Conservation (phyloP, 2,797 vertebrate species). For the Cyclopterus lumpus region DNA sequence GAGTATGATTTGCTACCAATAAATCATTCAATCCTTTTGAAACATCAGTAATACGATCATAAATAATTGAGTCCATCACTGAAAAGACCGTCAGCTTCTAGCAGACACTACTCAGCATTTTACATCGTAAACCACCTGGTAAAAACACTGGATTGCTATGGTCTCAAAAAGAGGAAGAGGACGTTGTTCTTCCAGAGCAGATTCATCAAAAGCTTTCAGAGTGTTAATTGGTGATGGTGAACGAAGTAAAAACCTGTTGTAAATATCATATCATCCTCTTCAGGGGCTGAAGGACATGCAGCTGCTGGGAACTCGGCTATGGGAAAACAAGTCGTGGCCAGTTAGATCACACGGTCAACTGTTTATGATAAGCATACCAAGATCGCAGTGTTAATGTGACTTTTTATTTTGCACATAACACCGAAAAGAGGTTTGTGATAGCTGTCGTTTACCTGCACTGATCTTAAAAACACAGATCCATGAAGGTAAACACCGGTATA, state of each 20-base stretch:
- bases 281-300: not conserved
- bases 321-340: not conserved
- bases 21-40: conserved; percentile 14
- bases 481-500: conserved; percentile 21
- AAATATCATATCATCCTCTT: not conserved
- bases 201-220: not conserved
- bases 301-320: not conserved
- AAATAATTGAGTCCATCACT: conserved; percentile 3
- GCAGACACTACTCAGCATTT: not conserved
- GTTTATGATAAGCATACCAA: conserved; percentile 20
- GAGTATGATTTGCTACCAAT: conserved; percentile 1
- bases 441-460: conserved; percentile 27
- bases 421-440: conserved; percentile 31
- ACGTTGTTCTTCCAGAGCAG: conserved; percentile 13
- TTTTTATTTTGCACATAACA: conserved; percentile 40
- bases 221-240: conserved; percentile 1
- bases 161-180: conserved; percentile 1
- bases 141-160: not conserved
- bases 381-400: not conserved
- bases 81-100: not conserved
- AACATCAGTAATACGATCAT: conserved; percentile 11
- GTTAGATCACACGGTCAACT: not conserved
- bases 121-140: not conserved
- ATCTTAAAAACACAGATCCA: conserved; percentile 29
- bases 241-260: conserved; percentile 1